phyloP scores from a whole-genome alignment of 2,888 invertebrate species.

The Cactoblastis cactorum region DNA sequence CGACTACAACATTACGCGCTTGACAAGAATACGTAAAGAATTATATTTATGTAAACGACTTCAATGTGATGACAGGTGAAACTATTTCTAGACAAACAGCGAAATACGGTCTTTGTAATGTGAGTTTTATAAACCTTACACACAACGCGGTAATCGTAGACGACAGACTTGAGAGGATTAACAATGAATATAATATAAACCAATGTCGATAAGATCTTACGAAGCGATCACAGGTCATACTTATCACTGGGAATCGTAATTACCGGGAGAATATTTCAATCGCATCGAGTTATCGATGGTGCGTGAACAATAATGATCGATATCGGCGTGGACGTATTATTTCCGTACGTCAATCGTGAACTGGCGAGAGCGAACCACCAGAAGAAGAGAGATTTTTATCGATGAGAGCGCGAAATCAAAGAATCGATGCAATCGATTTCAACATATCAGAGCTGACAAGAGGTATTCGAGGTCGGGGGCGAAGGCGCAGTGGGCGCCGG shows the following conservation, averaged over 20 bases:
- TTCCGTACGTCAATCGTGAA: slow-evolving; percentile 56
- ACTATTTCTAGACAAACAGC: slow-evolving; percentile 52
- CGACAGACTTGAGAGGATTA: slow-evolving; percentile 47
- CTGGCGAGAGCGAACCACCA: slow-evolving; percentile 47
- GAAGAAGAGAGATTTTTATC: slow-evolving; percentile 57
- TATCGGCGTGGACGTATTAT: slow-evolving; percentile 58
- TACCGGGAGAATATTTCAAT: slow-evolving; percentile 73
- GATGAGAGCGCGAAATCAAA: slow-evolving; percentile 50
- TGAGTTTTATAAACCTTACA: slow-evolving; percentile 45
- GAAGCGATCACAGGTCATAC: slow-evolving; percentile 42
- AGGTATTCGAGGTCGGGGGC: slow-evolving; percentile 63
- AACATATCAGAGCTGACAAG: slow-evolving; percentile 65
- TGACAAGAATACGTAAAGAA: slow-evolving; percentile 63
- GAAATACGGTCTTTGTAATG: slow-evolving; percentile 52
- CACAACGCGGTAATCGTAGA: slow-evolving; percentile 40
- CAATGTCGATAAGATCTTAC: slow-evolving; percentile 43
- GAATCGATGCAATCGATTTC: slow-evolving; percentile 68
- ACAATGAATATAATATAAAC: slow-evolving; percentile 45
- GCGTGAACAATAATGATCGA: slow-evolving; percentile 65
- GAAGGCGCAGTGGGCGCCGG: slow-evolving; percentile 69
- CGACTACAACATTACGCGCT: slow-evolving; percentile 40
- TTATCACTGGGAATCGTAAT: slow-evolving; percentile 69
- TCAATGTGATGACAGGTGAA: slow-evolving; percentile 62
- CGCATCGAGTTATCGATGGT: slow-evolving; percentile 60
- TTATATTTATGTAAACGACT: slow-evolving; percentile 64